Base-by-base conservation (phyloP, 92 coral and sea anemone species). In the Zoanthus gigantus region DNA sequence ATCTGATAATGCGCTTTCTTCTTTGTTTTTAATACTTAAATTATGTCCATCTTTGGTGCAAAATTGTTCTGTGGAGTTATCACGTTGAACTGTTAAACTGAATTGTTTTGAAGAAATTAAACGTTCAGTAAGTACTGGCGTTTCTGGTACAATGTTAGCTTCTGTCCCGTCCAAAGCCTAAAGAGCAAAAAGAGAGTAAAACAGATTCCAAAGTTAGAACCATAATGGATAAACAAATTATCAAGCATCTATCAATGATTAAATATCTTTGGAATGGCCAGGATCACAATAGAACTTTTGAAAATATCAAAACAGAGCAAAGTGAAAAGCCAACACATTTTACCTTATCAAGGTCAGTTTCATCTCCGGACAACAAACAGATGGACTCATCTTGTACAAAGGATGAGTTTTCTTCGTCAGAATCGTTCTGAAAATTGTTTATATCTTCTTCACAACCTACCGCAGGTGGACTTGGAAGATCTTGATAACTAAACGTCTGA, bases 61-160 rank as follows among this genome's bases (percentile, higher is more conserved):
- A 80, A 37, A 6, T 66, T 5, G 72, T 63, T 17, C 18, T 61
- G 60, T 6, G 11, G 74, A 80, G 7, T 37, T 13, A 29, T 65
- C 74, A 30, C 12, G 4, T 46, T 44, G 60, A 66, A 28, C 34
- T 23, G 44, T n/a, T 31, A 8, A 7, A 82, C 45, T 54, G 58
- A 46, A 58, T 34, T 37, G 83, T 53, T 48, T 42, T 84, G 85
- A 47, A 6, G 46, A 29, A 17, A 30, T 50, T 53, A 14, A 79
- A 58, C 37, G 71, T 72, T 50, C 57, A 75, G 2, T 18, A 28
- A 74, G 7, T 31, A 48, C 18, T 34, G 94, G 94, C 18, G 94
- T 91, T 47, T 88, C 94, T 71, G 94, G 92, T 75, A 91, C 83
- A 78, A 91, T 66, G 77, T 45, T 58, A 42, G 17, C 86, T 29